These are phyloP conservation scores for Zaprionus tsacasi DNA, from an alignment of 1,140 invertebrate species.

Conservation along the genomic window DNA sequence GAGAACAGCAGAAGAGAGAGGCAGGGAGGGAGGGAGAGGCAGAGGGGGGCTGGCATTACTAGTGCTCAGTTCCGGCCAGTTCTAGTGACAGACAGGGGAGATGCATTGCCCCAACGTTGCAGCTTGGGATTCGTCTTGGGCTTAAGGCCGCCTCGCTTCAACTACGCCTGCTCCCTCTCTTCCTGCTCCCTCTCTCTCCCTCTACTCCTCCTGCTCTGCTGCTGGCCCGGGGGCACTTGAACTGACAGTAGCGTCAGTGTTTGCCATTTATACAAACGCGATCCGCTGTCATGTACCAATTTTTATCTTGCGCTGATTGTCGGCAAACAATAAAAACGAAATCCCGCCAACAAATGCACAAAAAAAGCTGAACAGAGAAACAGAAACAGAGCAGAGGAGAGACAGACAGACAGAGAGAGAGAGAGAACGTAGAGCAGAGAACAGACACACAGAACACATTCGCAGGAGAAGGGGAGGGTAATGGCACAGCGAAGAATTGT, in stretches of 20 bases:
- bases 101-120: constrained; percentile 4
- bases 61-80: constrained; percentile 44
- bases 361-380: constrained; percentile 42
- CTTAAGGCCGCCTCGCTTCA: constrained; percentile 17
- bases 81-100: constrained; percentile 19
- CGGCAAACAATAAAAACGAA: constrained; percentile 83
- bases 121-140: constrained; percentile 6
- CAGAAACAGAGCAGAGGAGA: constrained; percentile 31
- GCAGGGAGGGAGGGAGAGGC: neutral
- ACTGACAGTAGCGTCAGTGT: constrained; percentile 81
- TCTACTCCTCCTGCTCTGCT: constrained; percentile 1
- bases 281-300: constrained; percentile 84
- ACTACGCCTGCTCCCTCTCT: neutral
- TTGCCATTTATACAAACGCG: constrained; percentile 83
- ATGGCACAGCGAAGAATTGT: constrained; percentile 66
- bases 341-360: constrained; percentile 49
- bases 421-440: constrained; percentile 21
- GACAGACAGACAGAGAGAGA: constrained; percentile 16
- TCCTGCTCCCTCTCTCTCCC: neutral
- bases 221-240: constrained; percentile 56
- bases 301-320: constrained; percentile 83
- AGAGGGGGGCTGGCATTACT: constrained; percentile 9
- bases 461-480: constrained; percentile 16
- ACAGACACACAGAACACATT: constrained; percentile 13
- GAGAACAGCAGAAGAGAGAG: too few relatives aligned